phyloP scores from a whole-genome alignment of 2,888 invertebrate genomes.

The Amiota communis region DNA sequence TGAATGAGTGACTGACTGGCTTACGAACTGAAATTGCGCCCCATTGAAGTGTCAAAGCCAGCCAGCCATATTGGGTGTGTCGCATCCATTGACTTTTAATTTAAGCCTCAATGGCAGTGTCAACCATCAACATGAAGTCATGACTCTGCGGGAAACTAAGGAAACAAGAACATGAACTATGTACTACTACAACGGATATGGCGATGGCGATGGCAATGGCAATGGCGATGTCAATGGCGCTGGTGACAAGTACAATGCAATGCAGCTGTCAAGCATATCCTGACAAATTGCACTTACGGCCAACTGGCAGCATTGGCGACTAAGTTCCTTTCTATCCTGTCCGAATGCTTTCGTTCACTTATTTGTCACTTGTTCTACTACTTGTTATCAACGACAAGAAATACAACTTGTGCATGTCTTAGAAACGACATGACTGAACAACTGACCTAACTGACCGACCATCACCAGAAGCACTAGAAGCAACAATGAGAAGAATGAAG shows the following conservation, averaged over 20 bases:
- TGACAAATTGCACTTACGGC: slow-evolving; percentile 63
- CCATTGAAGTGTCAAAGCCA: slow-evolving; percentile 16
- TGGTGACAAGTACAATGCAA: slow-evolving; percentile 38
- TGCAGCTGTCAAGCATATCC: slow-evolving; percentile 48
- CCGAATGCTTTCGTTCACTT: not conserved
- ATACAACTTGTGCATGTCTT: slow-evolving; percentile 34
- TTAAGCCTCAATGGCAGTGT: slow-evolving; percentile 3
- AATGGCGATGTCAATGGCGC: slow-evolving; percentile 29
- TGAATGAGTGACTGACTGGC: no score
- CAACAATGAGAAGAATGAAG: not conserved
- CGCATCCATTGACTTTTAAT: slow-evolving; percentile 22
- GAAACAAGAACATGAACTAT: not conserved
- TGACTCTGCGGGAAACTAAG: not conserved
- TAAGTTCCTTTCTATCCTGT: slow-evolving; percentile 39
- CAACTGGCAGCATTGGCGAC: slow-evolving; percentile 28
- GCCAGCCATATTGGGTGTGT: slow-evolving; percentile 23
- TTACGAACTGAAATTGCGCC: slow-evolving; percentile 15
- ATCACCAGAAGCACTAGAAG: not conserved
- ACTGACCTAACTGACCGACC: no score
- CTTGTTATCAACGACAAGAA: slow-evolving; percentile 1
- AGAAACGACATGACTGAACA: no score
- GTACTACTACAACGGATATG: no score
- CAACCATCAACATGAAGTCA: not conserved
- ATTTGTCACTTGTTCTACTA: not conserved
- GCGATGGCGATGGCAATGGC: slow-evolving; percentile 23